Conservation (phyloP, 1,140 invertebrate species). For the Nebria ingens region DNA sequence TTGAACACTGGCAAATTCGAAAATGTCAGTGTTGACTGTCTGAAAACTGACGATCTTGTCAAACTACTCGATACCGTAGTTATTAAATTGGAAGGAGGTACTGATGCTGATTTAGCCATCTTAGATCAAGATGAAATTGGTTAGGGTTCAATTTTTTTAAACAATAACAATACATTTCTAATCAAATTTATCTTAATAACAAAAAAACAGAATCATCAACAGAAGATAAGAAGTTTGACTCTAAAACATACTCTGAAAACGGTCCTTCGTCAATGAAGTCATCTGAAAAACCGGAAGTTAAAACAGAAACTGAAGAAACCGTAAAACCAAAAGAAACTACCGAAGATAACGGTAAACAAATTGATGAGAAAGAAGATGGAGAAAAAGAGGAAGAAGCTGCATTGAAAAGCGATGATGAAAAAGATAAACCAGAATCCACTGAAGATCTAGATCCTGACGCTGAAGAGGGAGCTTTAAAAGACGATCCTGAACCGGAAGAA, state of each 20-base stretch:
- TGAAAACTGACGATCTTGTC: slow-evolving; percentile 77
- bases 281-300: slow-evolving; percentile 29
- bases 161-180: background rate
- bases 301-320: slow-evolving; percentile 21
- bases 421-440: slow-evolving; percentile 32
- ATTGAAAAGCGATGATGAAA: slow-evolving; percentile 28
- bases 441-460: no score
- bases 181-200: slow-evolving; percentile 10
- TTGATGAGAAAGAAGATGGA: slow-evolving; percentile 24
- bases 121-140: slow-evolving; percentile 49
- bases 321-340: slow-evolving; percentile 19
- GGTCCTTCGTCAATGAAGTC: slow-evolving; percentile 17
- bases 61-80: slow-evolving; percentile 91
- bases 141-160: slow-evolving; percentile 14
- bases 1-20: slow-evolving; percentile 63
- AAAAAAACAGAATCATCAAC: slow-evolving; percentile 26
- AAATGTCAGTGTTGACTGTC: slow-evolving; percentile 73
- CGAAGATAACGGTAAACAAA: slow-evolving; percentile 22
- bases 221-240: slow-evolving; percentile 27
- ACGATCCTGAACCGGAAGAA: slow-evolving; percentile 21
- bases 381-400: slow-evolving; percentile 25
- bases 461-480: slow-evolving; percentile 22
- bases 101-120: slow-evolving; percentile 83
- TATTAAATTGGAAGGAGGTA: slow-evolving; percentile 93
- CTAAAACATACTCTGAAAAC: slow-evolving; percentile 21